Evolutionary conservation across 2,113 vertebrate genomes (phyloP).

Genomic region (Natator depressus): DNA sequence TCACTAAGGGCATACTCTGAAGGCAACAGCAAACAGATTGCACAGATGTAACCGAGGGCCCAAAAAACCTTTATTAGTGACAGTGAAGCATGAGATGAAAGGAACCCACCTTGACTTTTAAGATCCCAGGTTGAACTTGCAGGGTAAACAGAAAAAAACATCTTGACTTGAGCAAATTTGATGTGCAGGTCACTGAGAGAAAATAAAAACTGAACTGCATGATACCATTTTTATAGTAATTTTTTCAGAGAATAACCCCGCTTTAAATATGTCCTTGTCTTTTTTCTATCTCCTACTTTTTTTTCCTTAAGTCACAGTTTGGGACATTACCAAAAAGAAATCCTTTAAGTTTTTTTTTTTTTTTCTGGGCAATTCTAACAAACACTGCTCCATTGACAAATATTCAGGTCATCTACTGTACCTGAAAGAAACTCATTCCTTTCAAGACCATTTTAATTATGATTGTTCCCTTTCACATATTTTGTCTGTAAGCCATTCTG

Average conservation of each 20-base stretch:
- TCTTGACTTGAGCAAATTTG: neutral
- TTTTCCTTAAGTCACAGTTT: neutral
- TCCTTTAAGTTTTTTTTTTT: neutral
- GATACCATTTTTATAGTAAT: neutral
- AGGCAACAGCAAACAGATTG: neutral
- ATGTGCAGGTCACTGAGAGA: neutral
- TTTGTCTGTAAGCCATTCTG: constrained; percentile 55
- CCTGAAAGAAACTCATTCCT: constrained; percentile 69
- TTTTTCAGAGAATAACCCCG: neutral
- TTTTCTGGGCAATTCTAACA: constrained; percentile 44
- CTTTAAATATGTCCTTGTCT: neutral
- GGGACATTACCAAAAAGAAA: constrained; percentile 13
- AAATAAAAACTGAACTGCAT: neutral
- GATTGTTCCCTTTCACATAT: constrained; percentile 62
- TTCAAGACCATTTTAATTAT: constrained; percentile 65
- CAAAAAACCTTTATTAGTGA: neutral
- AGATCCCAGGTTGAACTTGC: neutral
- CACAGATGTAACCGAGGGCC: accelerated
- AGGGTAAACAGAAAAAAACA: neutral
- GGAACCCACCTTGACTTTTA: neutral
- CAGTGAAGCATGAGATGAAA: neutral
- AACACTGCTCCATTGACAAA: constrained; percentile 58
- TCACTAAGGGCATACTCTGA: neutral
- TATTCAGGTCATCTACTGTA: constrained; percentile 71
- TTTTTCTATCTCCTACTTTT: neutral